phyloP scores from a whole-genome alignment of 2,888 invertebrate genomes.

The Caenorhabditis wallacei region DNA sequence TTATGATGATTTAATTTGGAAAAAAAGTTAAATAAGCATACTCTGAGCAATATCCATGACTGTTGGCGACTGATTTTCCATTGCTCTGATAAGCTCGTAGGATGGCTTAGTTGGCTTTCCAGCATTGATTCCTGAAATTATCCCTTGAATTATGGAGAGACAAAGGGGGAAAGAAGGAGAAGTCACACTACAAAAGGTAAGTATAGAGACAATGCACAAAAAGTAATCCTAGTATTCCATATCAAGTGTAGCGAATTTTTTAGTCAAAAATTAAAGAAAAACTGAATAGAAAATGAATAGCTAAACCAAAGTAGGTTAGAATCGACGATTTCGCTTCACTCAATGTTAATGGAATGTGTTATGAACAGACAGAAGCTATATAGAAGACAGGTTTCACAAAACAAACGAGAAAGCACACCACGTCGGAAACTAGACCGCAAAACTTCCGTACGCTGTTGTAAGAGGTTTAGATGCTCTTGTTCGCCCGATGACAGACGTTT shows the following conservation, averaged over 20 bases:
- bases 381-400: constrained; percentile 8
- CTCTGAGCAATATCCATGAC: constrained; percentile 29
- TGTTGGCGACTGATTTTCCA: constrained; percentile 3
- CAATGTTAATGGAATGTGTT: not conserved
- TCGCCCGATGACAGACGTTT: constrained; percentile 27
- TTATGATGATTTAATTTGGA: not conserved
- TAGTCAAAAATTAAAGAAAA: not conserved
- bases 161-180: not conserved
- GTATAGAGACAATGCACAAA: not conserved
- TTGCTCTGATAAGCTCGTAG: constrained; percentile 40
- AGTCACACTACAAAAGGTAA: constrained; percentile 9
- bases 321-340: not conserved
- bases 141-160: not conserved
- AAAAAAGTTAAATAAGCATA: not conserved
- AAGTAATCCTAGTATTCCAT: too few species aligned
- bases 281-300: not conserved
- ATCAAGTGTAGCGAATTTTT: not conserved
- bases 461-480: constrained; percentile 32
- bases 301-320: not conserved
- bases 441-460: constrained; percentile 61
- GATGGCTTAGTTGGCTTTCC: constrained; percentile 44
- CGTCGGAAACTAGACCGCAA: constrained; percentile 61
- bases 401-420: constrained; percentile 50
- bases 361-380: constrained; percentile 1
- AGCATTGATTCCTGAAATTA: constrained; percentile 44